A percentile compares a stretch with the other conserved stretches of the same genome.
phyloP scores from a whole-genome alignment of 2,797 vertebrate genomes.

The Crenuchus spilurus region DNA sequence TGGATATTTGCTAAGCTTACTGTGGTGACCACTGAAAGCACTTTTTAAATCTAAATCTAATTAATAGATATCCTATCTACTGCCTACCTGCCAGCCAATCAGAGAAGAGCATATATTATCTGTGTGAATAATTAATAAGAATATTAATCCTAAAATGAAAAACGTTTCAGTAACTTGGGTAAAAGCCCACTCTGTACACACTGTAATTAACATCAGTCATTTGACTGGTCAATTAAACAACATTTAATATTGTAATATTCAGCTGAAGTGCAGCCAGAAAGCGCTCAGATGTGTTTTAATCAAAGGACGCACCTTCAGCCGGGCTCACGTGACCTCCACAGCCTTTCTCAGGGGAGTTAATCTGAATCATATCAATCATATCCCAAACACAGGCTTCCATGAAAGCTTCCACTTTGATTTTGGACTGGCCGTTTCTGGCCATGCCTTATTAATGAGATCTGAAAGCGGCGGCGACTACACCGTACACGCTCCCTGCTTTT shows the following conservation, averaged over 20 bases:
- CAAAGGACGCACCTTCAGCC: conserved; percentile 38
- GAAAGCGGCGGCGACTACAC: conserved; percentile 16
- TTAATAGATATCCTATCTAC: too few relatives aligned
- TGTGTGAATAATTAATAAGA: too few relatives aligned
- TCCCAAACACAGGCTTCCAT: conserved; percentile 65
- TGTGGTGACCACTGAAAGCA: too few relatives aligned
- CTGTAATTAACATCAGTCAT: conserved; percentile 13
- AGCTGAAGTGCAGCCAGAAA: background rate
- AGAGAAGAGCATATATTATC: too few relatives aligned
- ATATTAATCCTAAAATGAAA: too few relatives aligned
- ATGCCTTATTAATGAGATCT: conserved; percentile 32
- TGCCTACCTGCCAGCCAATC: too few relatives aligned
- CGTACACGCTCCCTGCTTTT: conserved; percentile 2
- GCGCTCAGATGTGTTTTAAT: conserved; percentile 60
- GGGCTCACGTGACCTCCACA: conserved; percentile 24
- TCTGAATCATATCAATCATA: conserved; percentile 62
- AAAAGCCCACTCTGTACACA: background rate
- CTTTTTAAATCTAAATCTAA: too few relatives aligned
- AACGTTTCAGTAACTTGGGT: background rate
- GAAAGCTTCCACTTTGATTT: conserved; percentile 47
- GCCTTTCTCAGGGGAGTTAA: conserved; percentile 53
- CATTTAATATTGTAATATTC: background rate
- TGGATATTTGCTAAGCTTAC: too few relatives aligned
- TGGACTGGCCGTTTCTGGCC: conserved; percentile 25
- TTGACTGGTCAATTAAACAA: background rate